Base-by-base conservation (phyloP, 2,113 vertebrate species). In the Paramisgurnus dabryanus region DNA sequence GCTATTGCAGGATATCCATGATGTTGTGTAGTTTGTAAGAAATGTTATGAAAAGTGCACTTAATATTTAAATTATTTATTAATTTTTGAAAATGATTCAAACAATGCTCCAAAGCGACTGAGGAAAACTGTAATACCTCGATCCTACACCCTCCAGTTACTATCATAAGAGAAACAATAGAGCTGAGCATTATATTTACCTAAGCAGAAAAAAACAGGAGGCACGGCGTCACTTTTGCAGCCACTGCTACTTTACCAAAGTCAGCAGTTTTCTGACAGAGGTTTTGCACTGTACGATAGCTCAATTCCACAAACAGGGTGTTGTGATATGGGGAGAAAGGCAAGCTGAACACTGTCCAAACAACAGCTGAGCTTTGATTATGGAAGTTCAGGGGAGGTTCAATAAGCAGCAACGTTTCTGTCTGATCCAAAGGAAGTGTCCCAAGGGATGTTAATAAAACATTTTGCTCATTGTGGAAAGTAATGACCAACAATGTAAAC, bases 391-490 rank as follows among this genome's bases (percentile, higher is more conserved):
- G 85, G 87, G 90, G 90, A 85, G 86, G 93, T 92, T 91, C 89
- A 80, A 65, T 93, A 91, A 91, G 90, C 87, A 92, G 91, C 85
- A 84, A 82, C 85, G 66, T 90, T 92, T 92, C 92, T 86, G 88
- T 86, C 90, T 91, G 89, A 93, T 92, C 92, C 91, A 88, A 90
- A 79, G 85, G 82, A 77, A 88, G 86, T 87, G 88, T 88, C 92
- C 88, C 90, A 68, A 58, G 91, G 92, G 93, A 90, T 90, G 78
- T 88, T 92, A 94, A 93, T 92, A 95, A 95, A 95, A 94, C 92
- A 93, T 95, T 94, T 92, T 89, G 87, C 87, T 94, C 92, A 85
- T 93, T 92, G 92, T 93, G 93, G 93, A 94, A 96, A 95, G 92
- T 93, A 93, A 93, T 91, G 92, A 94, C 88, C 90, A 92, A 91